Evolutionary conservation across 2,797 vertebrate species (phyloP).

Genomic region (Neosilurus mollespiculum): DNA sequence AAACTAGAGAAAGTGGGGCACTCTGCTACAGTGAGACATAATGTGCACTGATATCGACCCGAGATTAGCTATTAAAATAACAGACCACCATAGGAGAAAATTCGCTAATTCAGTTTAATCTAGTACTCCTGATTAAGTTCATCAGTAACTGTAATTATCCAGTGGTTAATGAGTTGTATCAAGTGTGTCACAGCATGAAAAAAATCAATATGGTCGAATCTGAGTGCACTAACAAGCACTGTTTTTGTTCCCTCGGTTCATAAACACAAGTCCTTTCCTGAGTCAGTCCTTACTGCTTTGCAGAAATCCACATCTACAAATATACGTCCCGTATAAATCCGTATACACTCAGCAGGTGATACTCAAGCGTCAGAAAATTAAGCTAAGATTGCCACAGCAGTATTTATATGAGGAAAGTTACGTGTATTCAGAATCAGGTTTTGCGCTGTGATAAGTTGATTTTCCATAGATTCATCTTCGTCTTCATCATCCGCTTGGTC

Average conservation of each 20-base stretch:
- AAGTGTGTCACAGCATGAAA: conserved; percentile 1
- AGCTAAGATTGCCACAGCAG: not conserved
- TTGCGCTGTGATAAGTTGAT: not conserved
- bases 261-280: not conserved
- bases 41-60: conserved; percentile 33
- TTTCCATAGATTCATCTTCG: not conserved
- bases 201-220: not conserved
- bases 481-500: too few species aligned
- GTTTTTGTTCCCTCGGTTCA: not conserved
- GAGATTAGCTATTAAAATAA: conserved; percentile 23
- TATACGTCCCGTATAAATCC: too few species aligned
- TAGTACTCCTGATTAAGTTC: not conserved
- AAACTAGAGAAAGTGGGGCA: not conserved
- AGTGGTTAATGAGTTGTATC: conserved; percentile 16
- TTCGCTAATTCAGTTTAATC: not conserved
- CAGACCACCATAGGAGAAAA: conserved; percentile 31
- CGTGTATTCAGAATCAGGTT: not conserved
- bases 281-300: too few species aligned
- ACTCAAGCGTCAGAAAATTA: not conserved
- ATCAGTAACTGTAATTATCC: conserved; percentile 11
- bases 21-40: not conserved
- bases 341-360: too few species aligned
- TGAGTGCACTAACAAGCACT: not conserved
- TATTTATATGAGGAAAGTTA: not conserved
- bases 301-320: not conserved